A percentile compares a stretch with the other conserved stretches of the same genome.
phyloP scores from a whole-genome alignment of 2,113 vertebrate species.

The Tupaia chinensis region DNA sequence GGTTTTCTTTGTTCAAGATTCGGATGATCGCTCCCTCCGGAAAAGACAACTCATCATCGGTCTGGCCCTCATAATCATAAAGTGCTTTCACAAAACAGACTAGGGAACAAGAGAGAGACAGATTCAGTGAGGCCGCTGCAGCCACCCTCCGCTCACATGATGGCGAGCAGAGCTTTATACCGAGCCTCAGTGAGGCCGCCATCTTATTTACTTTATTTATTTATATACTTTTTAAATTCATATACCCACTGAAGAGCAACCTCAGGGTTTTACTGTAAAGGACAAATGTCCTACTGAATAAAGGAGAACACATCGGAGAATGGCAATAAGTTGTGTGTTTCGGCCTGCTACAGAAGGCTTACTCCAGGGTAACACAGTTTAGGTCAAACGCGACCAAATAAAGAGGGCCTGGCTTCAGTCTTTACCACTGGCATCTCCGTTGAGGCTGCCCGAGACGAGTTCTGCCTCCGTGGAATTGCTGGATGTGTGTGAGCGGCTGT shows the following conservation, averaged over 20 bases:
- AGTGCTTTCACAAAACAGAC: slow-evolving; percentile 97
- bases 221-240: too few species aligned
- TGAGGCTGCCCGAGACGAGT: slow-evolving; percentile 93
- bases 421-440: slow-evolving; percentile 95
- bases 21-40: slow-evolving; percentile 97
- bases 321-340: background rate
- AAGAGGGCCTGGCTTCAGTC: slow-evolving; percentile 60
- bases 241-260: slow-evolving; percentile 14
- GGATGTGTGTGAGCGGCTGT: slow-evolving; percentile 96
- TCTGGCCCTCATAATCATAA: slow-evolving; percentile 99
- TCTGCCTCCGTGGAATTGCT: slow-evolving; percentile 97
- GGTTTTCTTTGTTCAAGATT: slow-evolving; percentile 97
- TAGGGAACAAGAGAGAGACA: slow-evolving; percentile 76
- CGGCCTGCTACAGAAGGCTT: slow-evolving; percentile 9
- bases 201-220: background rate
- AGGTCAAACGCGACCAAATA: slow-evolving; percentile 41
- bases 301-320: background rate
- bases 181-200: background rate
- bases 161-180: background rate
- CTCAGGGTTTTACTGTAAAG: background rate
- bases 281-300: background rate
- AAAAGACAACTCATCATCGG: slow-evolving; percentile 97
- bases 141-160: background rate
- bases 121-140: slow-evolving; percentile 20
- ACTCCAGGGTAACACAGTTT: background rate